Evolutionary conservation across 2,888 invertebrate species (phyloP).

Genomic region (Sepioteuthis lessoniana): DNA sequence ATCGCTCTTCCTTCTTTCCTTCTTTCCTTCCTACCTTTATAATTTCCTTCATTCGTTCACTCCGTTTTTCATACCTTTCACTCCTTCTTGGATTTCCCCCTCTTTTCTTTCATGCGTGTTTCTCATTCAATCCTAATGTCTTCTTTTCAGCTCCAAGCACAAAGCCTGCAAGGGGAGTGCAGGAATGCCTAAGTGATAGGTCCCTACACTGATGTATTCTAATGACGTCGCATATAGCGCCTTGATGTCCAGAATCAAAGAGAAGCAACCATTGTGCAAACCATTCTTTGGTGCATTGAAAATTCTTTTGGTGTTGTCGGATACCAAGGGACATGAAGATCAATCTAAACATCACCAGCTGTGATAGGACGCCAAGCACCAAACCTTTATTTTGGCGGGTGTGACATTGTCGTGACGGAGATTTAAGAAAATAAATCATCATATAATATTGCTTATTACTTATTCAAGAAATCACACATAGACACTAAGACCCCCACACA

Average conservation of each 20-base stretch:
- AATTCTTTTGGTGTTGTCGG: conserved; percentile 13
- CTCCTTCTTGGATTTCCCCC: no score
- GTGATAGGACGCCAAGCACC: neutral
- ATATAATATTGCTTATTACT: neutral
- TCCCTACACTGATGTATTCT: neutral
- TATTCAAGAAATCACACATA: neutral
- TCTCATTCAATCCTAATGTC: neutral
- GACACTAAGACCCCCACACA: neutral
- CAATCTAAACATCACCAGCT: neutral
- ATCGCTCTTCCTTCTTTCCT: no score
- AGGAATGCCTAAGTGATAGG: neutral
- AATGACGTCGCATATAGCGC: neutral
- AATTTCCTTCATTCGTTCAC: no score
- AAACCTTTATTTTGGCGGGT: neutral
- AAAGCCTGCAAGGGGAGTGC: neutral
- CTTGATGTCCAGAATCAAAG: neutral
- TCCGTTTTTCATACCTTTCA: no score
- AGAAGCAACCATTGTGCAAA: neutral
- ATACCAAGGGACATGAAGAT: neutral
- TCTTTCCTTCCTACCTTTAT: no score
- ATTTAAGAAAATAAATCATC: neutral
- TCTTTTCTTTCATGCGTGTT: no score
- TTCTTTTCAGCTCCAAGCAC: neutral
- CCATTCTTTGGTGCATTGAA: neutral
- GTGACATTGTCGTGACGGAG: neutral